Percentiles rank a stretch among this genome's conserved stretches.
Conservation (phyloP, 2,113 vertebrate species). For the Stegastes partitus region DNA sequence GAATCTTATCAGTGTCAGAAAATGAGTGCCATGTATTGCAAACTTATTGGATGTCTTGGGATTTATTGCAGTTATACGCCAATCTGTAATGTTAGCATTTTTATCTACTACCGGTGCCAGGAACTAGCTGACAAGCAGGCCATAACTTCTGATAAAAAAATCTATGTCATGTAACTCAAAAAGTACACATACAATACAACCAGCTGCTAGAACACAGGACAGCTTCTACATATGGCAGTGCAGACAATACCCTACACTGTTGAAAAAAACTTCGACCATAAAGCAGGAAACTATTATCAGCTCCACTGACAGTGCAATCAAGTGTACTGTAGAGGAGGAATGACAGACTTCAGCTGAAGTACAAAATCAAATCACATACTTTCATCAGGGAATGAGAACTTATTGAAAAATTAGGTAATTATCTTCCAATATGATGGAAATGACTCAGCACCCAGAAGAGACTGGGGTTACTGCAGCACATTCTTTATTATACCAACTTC, state of each 20-base stretch:
- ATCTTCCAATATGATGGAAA: background rate
- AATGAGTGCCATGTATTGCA: background rate
- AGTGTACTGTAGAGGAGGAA: background rate
- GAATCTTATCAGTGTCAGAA: constrained; percentile 10
- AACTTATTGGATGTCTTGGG: background rate
- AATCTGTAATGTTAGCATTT: constrained; percentile 1
- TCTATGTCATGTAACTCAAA: background rate
- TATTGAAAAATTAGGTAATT: background rate
- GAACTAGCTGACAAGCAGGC: background rate
- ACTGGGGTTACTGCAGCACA: background rate
- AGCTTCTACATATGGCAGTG: too few relatives aligned
- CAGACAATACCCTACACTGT: too few relatives aligned
- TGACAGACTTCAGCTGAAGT: background rate
- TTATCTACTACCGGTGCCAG: background rate
- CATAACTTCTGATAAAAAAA: background rate
- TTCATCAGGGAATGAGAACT: background rate
- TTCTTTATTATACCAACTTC: background rate
- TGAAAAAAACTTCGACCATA: background rate
- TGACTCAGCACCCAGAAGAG: background rate
- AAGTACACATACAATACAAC: background rate
- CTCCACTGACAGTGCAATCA: background rate
- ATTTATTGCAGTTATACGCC: constrained; percentile 15
- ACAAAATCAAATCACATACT: background rate
- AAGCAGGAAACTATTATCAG: background rate
- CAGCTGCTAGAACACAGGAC: too few relatives aligned